Conservation (phyloP, 2,113 vertebrate species). For the Cheilinus undulatus region DNA sequence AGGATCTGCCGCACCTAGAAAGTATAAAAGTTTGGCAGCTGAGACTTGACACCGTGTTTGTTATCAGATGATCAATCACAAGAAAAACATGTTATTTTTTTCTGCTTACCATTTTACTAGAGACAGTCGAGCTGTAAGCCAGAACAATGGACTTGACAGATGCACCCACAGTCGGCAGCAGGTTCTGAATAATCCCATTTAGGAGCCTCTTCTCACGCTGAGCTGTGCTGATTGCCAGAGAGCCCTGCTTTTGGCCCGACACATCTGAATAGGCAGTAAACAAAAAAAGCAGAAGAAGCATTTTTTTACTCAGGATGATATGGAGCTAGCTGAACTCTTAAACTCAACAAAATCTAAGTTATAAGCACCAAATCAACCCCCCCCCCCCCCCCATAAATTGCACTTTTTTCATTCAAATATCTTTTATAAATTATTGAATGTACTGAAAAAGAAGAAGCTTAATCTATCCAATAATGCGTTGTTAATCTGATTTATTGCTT, state of each 20-base stretch:
- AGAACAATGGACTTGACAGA: conserved; percentile 93
- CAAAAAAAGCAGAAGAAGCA: not conserved
- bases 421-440: too few relatives aligned
- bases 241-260: conserved; percentile 79
- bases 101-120: conserved; percentile 94
- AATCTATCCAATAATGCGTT: too few relatives aligned
- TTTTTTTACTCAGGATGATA: not conserved
- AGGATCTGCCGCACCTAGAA: conserved; percentile 94
- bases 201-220: conserved; percentile 92
- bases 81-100: not conserved
- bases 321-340: too few relatives aligned
- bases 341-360: too few relatives aligned
- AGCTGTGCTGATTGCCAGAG: conserved; percentile 86
- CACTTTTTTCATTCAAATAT: too few relatives aligned
- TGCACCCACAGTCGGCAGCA: conserved; percentile 90
- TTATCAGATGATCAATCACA: not conserved
- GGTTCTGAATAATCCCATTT: conserved; percentile 92
- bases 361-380: too few relatives aligned
- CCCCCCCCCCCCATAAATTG: too few relatives aligned
- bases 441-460: too few relatives aligned
- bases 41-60: not conserved
- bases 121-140: conserved; percentile 93
- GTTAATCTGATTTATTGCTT: too few relatives aligned
- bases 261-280: conserved; percentile 83
- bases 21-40: conserved; percentile 13